These are phyloP conservation scores for Karalla daura DNA, from an alignment of 2,797 vertebrate species.

Conservation along the genomic window DNA sequence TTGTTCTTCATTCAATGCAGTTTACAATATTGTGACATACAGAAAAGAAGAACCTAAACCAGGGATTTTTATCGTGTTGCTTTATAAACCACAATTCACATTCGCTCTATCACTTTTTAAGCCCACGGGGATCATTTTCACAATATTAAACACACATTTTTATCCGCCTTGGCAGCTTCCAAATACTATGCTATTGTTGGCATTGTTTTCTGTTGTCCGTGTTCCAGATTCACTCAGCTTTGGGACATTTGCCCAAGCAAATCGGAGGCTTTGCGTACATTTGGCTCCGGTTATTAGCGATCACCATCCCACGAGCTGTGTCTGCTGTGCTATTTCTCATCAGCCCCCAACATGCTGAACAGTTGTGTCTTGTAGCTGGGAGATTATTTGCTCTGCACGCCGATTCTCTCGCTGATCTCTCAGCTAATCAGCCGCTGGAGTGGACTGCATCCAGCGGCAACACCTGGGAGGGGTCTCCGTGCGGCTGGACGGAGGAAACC, in stretches of 20 bases:
- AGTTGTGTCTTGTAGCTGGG: background rate
- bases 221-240: background rate
- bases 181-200: background rate
- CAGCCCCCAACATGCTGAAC: background rate
- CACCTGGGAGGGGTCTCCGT: background rate
- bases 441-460: no score
- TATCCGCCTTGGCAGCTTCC: background rate
- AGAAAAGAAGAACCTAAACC: no score
- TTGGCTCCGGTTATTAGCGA: background rate
- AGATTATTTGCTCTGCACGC: background rate
- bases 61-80: background rate
- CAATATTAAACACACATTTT: background rate
- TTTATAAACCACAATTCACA: background rate
- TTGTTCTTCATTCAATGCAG: no score
- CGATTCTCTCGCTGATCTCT: no score
- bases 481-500: background rate
- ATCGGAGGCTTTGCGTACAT: background rate
- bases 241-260: background rate
- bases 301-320: background rate
- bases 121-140: no score
- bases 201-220: background rate
- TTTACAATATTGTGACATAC: no score
- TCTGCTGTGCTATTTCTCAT: background rate
- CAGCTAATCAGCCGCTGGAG: no score
- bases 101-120: background rate